Conservation (phyloP, 2,888 invertebrate genomes). For the Hydropsyche betteni region DNA sequence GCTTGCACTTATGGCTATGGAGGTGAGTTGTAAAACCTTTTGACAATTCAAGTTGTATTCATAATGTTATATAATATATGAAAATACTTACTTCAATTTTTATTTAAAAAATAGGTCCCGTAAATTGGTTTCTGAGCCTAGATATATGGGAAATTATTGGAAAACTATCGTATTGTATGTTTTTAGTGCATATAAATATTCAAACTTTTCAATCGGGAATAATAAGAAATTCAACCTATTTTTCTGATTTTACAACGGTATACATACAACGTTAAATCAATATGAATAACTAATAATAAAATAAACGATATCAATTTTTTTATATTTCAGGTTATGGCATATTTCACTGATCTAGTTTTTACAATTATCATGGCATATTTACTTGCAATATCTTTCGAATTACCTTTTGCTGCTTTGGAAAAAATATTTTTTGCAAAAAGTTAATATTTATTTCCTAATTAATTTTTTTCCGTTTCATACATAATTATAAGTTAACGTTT, state of each 20-base stretch:
- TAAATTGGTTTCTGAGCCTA: conserved; percentile 40
- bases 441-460: not conserved
- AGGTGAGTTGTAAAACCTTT: conserved; percentile 19
- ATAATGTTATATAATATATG: not conserved
- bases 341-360: conserved; percentile 11
- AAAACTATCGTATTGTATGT: conserved; percentile 35
- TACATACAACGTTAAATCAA: not conserved
- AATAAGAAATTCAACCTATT: not conserved
- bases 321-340: conserved; percentile 13
- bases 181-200: conserved; percentile 12
- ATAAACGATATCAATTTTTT: too few species aligned
- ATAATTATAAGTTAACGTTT: not conserved
- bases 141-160: conserved; percentile 40
- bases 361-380: not conserved
- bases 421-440: conserved; percentile 11
- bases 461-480: not conserved
- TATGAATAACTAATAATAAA: not conserved
- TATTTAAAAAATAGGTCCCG: conserved; percentile 19
- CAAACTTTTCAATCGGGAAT: not conserved
- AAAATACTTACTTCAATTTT: not conserved
- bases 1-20: conserved; percentile 33
- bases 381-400: conserved; percentile 26
- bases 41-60: not conserved
- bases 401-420: conserved; percentile 18
- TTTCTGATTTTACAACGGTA: conserved; percentile 1